A percentile compares a stretch with the other conserved stretches of the same genome.
phyloP scores from a whole-genome alignment of 1,140 invertebrate genomes.

The Macrobrachium nipponense region DNA sequence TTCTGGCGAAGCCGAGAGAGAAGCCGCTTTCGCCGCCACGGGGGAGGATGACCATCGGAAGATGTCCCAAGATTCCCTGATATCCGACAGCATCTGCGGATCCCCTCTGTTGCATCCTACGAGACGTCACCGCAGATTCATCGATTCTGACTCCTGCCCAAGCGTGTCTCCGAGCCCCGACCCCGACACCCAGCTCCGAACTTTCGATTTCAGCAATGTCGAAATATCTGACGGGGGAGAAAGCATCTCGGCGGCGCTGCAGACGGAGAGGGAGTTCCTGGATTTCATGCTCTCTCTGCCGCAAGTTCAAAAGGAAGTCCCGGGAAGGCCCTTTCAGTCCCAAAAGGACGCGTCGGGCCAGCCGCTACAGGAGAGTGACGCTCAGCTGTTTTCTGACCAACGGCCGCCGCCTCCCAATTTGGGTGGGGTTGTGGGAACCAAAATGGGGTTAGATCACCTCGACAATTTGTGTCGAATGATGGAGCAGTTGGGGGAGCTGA shows the following conservation, averaged over 20 bases:
- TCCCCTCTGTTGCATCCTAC: constrained; percentile 46
- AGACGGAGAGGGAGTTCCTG: constrained; percentile 64
- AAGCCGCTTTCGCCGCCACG: neutral
- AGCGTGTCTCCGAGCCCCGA: constrained; percentile 64
- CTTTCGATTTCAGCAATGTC: constrained; percentile 55
- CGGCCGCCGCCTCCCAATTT: constrained; percentile 26
- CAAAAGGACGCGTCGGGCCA: neutral
- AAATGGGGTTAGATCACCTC: constrained; percentile 78
- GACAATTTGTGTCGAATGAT: constrained; percentile 81
- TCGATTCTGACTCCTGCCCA: constrained; percentile 60
- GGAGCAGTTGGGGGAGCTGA: constrained; percentile 79
- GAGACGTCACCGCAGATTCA: constrained; percentile 18
- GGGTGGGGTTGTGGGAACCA: constrained; percentile 57
- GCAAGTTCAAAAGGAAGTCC: constrained; percentile 51
- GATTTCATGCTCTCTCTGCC: constrained; percentile 65
- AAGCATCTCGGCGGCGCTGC: constrained; percentile 60
- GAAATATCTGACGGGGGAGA: constrained; percentile 37
- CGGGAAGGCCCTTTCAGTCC: neutral
- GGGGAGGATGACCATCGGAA: constrained; percentile 49
- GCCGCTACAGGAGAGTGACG: neutral
- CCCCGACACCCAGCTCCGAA: constrained; percentile 49
- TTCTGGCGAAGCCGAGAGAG: constrained; percentile 34
- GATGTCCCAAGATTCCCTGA: constrained; percentile 51
- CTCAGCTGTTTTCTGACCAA: constrained; percentile 36
- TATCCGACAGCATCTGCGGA: constrained; percentile 39